A percentile compares a stretch with the other conserved stretches of the same genome.
phyloP scores from a whole-genome alignment of 35 echinoderm and acorn worm genomes.

The Heliocidaris erythrogramma region DNA sequence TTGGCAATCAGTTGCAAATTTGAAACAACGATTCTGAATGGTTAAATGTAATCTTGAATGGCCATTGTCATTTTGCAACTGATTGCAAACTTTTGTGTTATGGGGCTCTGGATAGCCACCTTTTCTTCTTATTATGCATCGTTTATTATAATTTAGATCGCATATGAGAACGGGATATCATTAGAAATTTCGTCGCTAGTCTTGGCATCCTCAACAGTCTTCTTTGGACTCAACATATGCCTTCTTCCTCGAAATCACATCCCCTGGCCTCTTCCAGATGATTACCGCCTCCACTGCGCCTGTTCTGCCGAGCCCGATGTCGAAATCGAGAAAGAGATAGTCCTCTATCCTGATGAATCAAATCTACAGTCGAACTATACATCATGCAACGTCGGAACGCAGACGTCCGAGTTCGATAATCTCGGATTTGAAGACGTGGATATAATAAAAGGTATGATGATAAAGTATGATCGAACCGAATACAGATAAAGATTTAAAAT shows the following conservation, averaged over 20 bases:
- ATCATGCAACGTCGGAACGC: background rate
- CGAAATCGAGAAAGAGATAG: background rate
- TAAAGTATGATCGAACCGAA: background rate
- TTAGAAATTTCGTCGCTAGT: background rate
- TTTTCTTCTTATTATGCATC: no score
- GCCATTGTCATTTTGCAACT: no score
- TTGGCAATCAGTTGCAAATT: no score
- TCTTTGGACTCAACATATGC: background rate
- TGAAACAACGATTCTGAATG: no score
- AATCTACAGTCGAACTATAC: background rate
- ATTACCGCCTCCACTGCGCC: background rate
- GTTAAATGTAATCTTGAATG: no score
- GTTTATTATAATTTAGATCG: background rate
- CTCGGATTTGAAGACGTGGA: background rate
- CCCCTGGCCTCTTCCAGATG: conserved; percentile 14
- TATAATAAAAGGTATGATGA: background rate
- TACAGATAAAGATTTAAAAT: no score
- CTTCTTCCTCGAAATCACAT: conserved; percentile 19
- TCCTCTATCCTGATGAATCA: background rate
- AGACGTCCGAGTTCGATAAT: background rate
- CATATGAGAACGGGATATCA: background rate
- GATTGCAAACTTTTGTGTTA: no score
- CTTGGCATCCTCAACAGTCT: background rate
- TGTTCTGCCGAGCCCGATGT: background rate
- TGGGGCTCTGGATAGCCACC: no score